Percentiles rank a stretch among this genome's conserved stretches.
These are phyloP conservation scores for Agrochola macilenta DNA, from an alignment of 2,888 invertebrate species.

Conservation along the genomic window DNA sequence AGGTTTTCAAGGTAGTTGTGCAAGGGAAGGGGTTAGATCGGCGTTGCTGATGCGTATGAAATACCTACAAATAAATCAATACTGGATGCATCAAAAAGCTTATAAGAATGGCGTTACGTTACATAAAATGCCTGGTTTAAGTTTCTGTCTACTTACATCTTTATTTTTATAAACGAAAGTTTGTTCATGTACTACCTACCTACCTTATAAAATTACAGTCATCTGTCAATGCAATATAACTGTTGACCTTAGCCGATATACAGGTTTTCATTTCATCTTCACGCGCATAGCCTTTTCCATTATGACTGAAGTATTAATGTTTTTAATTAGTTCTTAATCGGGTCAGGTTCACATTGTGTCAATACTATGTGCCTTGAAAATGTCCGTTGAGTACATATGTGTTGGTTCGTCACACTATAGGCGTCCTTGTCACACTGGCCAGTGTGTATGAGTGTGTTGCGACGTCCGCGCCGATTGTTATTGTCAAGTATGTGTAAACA, in stretches of 20 bases:
- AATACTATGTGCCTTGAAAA: slow-evolving; percentile 63
- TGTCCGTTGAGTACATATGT: slow-evolving; percentile 54
- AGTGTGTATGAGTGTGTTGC: slow-evolving; percentile 61
- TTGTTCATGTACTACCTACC: background rate
- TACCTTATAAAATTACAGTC: slow-evolving; percentile 12
- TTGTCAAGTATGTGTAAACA: slow-evolving; percentile 84
- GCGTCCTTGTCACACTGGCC: slow-evolving; percentile 69
- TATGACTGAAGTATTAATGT: slow-evolving; percentile 59
- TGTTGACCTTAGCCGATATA: slow-evolving; percentile 54
- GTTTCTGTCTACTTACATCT: background rate
- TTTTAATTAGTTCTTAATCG: slow-evolving; percentile 70
- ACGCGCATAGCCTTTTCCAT: slow-evolving; percentile 56
- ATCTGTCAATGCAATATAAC: slow-evolving; percentile 18
- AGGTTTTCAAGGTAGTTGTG: slow-evolving; percentile 27
- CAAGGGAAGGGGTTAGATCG: slow-evolving; percentile 7
- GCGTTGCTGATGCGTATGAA: slow-evolving; percentile 7
- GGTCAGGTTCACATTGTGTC: slow-evolving; percentile 68
- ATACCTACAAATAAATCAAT: slow-evolving; percentile 6
- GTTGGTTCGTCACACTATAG: slow-evolving; percentile 54
- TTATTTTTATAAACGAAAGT: slow-evolving; percentile 26
- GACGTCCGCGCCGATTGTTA: slow-evolving; percentile 77
- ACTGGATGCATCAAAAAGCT: background rate
- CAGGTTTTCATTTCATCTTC: slow-evolving; percentile 45
- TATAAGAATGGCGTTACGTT: background rate
- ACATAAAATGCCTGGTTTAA: background rate